Evolutionary conservation across 37 sponge, comb jelly and placozoan species (phyloP), one percentile per base, ranked within the genome.

Genomic region (Crambe crambe): DNA sequence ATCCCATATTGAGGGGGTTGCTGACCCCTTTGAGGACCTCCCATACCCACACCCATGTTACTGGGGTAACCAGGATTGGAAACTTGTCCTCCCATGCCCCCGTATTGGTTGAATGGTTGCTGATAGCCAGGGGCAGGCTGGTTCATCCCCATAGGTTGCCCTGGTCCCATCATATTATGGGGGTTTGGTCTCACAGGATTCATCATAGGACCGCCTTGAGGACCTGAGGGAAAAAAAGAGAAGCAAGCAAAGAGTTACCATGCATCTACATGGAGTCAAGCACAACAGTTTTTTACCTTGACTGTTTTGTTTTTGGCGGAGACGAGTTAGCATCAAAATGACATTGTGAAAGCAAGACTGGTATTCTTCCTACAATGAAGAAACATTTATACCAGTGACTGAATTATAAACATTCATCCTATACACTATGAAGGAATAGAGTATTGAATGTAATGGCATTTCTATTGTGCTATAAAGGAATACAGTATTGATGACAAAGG

Each of bases 331-430:
- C 68, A 66, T 68, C 23, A 79, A 66, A 0, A 79, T 56, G 10
- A 66, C 68, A 18, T 67, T 44, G 12, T 51, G 79, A 31, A 79
- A 30, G n/a, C 37, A 68, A 4, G 34, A 29, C 2, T 23, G 44
- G 56, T 79, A 79, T 37, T 79, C 79, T 0, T 79, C 79, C 79
- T 79, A 66, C 1, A 68, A 2, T 54, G 74, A 41, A 54, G 6
- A 34, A 35, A 9, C 3, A n/a, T n/a, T n/a, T n/a, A n/a, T n/a
- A n/a, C n/a, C n/a, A n/a, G n/a, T n/a, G n/a, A n/a, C n/a, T n/a
- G n/a, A n/a, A n/a, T n/a, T n/a, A n/a, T n/a, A n/a, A n/a, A n/a
- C n/a, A n/a, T n/a, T n/a, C n/a, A n/a, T n/a, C n/a, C n/a, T n/a
- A n/a, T n/a, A n/a, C n/a, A n/a, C n/a, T n/a, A n/a, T n/a, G n/a